Percentiles rank a stretch among this genome's conserved stretches.
Conservation (phyloP, 1,140 invertebrate species). For the Drosophila punjabiensis region DNA sequence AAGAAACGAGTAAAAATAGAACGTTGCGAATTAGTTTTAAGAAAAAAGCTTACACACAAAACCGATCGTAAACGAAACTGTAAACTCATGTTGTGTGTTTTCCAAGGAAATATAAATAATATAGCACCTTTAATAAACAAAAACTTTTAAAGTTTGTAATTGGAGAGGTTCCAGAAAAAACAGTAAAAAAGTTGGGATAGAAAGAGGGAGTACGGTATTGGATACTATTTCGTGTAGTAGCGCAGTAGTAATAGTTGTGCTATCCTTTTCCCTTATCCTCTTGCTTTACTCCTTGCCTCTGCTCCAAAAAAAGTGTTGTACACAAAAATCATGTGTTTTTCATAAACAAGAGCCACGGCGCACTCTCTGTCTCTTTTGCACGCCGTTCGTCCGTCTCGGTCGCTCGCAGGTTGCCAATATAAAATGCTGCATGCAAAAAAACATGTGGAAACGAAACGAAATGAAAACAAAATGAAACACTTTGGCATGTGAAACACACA, state of each 20-base stretch:
- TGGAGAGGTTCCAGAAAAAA: not conserved
- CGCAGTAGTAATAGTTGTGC: slow-evolving; percentile 22
- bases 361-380: slow-evolving; percentile 20
- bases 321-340: slow-evolving; percentile 79
- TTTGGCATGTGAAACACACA: slow-evolving; percentile 63
- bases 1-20: not conserved
- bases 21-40: too few species aligned
- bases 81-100: not conserved
- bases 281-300: slow-evolving; percentile 3
- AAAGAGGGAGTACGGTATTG: not conserved
- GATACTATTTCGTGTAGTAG: slow-evolving; percentile 26
- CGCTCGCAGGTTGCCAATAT: slow-evolving; percentile 72
- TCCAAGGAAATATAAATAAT: slow-evolving; percentile 8
- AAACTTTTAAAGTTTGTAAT: slow-evolving; percentile 9
- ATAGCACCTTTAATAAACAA: slow-evolving; percentile 4
- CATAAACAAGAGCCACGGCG: slow-evolving; percentile 53
- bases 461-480: slow-evolving; percentile 61
- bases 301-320: slow-evolving; percentile 53
- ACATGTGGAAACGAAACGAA: slow-evolving; percentile 34
- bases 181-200: not conserved
- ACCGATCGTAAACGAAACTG: not conserved
- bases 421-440: slow-evolving; percentile 73
- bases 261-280: not conserved
- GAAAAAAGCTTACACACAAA: not conserved
- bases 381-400: slow-evolving; percentile 14